A percentile compares a stretch with the other conserved stretches of the same genome.
Conservation (phyloP, 2,797 vertebrate species). For the Arnoldichthys spilopterus region DNA sequence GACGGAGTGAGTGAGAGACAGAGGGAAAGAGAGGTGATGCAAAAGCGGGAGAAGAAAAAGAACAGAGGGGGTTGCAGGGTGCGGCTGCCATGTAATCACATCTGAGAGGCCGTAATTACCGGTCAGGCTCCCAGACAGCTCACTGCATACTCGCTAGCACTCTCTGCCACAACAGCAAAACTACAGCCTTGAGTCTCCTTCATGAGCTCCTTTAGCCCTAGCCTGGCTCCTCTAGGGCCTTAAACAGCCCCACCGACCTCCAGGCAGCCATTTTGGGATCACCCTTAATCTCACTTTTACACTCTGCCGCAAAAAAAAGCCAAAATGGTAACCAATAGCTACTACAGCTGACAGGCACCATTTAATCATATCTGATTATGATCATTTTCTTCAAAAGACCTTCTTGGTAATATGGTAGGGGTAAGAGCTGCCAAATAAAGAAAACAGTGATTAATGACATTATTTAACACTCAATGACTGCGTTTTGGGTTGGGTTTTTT, state of each 20-base stretch:
- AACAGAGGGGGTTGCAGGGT: constrained; percentile 75
- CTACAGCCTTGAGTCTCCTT: constrained; percentile 45
- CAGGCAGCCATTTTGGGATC: constrained; percentile 34
- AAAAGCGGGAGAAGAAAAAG: constrained; percentile 51
- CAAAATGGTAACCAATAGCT: not conserved
- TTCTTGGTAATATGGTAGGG: not conserved
- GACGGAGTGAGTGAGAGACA: constrained; percentile 21
- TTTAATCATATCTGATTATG: not conserved
- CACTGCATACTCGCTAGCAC: constrained; percentile 58
- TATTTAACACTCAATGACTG: not conserved
- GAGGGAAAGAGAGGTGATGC: constrained; percentile 23
- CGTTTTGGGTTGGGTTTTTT: no score
- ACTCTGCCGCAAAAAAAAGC: not conserved
- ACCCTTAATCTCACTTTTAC: constrained; percentile 15
- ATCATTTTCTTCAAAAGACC: not conserved
- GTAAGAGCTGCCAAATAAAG: not conserved
- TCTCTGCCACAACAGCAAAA: constrained; percentile 59
- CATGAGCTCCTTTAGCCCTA: constrained; percentile 54
- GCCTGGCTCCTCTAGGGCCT: constrained; percentile 35
- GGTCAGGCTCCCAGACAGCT: constrained; percentile 76
- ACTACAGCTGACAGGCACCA: not conserved
- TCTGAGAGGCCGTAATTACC: constrained; percentile 81
- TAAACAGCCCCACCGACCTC: not conserved
- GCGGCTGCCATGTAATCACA: constrained; percentile 81
- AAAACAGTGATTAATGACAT: not conserved